Conservation (phyloP, 30 jellyfish, hydroid and myxozoan species). For the Hydractinia echinata region DNA sequence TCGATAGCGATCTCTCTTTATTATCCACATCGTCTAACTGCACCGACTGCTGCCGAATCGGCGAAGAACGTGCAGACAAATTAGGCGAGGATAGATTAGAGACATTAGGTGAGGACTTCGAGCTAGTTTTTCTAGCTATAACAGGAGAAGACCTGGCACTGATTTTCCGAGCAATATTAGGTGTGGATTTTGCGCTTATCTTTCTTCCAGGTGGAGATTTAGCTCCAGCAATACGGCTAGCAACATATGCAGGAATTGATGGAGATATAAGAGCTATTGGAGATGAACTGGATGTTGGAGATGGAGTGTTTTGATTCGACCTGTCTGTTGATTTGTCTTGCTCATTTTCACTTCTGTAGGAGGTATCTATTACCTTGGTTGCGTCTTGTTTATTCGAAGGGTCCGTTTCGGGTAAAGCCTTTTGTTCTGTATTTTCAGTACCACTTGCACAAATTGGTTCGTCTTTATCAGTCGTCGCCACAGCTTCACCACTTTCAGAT, state of each 20-base stretch:
- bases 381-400: neutral
- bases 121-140: neutral
- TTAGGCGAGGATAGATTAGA: constrained; percentile 18
- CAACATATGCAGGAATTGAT: neutral
- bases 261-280: neutral
- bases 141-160: too few relatives aligned
- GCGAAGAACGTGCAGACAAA: constrained; percentile 21
- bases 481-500: neutral
- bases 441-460: neutral
- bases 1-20: neutral
- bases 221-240: neutral
- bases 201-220: neutral
- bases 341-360: too few relatives aligned
- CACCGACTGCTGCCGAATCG: constrained; percentile 1
- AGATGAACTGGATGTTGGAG: too few relatives aligned
- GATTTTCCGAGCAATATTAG: too few relatives aligned
- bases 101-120: constrained; percentile 12
- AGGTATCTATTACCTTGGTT: neutral
- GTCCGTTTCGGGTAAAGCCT: neutral
- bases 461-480: neutral
- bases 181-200: too few relatives aligned
- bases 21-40: constrained; percentile 26
- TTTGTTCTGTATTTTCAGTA: neutral
- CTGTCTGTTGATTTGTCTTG: too few relatives aligned
- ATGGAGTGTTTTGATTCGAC: neutral